These are phyloP conservation scores for Psittacula derbiana DNA, from an alignment of 2,797 vertebrate species.

Conservation along the genomic window DNA sequence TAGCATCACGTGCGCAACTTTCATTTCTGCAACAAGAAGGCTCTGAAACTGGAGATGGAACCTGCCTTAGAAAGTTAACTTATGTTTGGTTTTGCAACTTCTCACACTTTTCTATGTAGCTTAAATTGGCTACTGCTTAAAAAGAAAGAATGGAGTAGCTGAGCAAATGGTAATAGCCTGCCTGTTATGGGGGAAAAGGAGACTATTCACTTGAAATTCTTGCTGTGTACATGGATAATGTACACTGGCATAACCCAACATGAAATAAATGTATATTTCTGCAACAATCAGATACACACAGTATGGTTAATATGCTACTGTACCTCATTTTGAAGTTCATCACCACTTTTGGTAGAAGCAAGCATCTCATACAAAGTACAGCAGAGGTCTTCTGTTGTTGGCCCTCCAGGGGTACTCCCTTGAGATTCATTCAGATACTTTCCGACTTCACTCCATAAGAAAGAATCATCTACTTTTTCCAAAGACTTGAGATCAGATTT, in stretches of 20 bases:
- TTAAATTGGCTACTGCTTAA: not conserved
- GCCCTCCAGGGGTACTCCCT: conserved; percentile 82
- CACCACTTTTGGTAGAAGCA: conserved; percentile 87
- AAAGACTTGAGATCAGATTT: conserved; percentile 43
- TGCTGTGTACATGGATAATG: not conserved
- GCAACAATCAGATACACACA: not conserved
- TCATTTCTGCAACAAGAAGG: not conserved
- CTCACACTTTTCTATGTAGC: not conserved
- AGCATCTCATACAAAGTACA: conserved; percentile 95
- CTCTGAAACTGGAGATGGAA: not conserved
- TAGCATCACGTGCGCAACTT: not conserved
- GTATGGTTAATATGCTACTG: not conserved
- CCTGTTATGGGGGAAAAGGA: not conserved
- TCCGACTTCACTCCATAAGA: conserved; percentile 89
- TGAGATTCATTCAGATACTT: conserved; percentile 83
- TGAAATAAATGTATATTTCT: not conserved
- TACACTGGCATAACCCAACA: not conserved
- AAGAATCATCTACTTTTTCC: conserved; percentile 76
- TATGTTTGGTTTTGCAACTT: not conserved
- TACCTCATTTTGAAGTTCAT: conserved; percentile 98
- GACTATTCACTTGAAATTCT: not conserved
- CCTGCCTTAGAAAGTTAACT: not conserved
- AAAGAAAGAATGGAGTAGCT: not conserved
- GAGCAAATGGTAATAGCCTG: not conserved
- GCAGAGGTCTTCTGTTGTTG: conserved; percentile 91